Evolutionary conservation across 2,113 vertebrate genomes (phyloP).

Genomic region (Vidua macroura): DNA sequence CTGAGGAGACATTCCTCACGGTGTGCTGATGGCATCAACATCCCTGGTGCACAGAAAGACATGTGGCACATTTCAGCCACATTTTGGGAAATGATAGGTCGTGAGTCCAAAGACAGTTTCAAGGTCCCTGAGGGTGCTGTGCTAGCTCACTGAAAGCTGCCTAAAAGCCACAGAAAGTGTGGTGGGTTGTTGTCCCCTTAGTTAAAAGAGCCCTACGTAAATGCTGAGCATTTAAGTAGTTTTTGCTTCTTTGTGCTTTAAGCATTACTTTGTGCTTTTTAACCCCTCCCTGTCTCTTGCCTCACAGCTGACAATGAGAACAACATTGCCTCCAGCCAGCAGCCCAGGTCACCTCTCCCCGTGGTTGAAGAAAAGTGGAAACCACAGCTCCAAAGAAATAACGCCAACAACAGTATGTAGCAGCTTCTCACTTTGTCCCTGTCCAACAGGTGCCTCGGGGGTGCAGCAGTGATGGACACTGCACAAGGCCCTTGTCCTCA

Average conservation of each 20-base stretch:
- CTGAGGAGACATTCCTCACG: neutral
- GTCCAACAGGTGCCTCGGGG: neutral
- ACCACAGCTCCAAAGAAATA: constrained; percentile 87
- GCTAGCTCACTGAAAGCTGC: neutral
- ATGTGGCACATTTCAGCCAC: neutral
- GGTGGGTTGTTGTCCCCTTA: neutral
- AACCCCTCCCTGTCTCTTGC: constrained; percentile 33
- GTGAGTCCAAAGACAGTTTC: neutral
- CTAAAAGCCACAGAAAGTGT: neutral
- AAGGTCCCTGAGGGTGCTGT: neutral
- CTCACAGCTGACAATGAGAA: constrained; percentile 93
- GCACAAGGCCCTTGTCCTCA: neutral
- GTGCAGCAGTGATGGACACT: neutral
- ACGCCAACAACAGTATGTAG: constrained; percentile 86
- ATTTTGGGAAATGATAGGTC: neutral
- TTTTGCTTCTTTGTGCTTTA: neutral
- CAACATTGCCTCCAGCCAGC: constrained; percentile 87
- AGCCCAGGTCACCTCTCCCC: constrained; percentile 80
- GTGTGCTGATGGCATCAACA: neutral
- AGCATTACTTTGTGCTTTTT: neutral
- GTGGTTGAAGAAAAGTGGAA: constrained; percentile 91
- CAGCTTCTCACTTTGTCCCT: neutral
- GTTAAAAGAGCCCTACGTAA: neutral
- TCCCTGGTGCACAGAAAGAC: neutral
- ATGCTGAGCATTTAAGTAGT: neutral